Evolutionary conservation across 2,888 invertebrate species (phyloP), one percentile per base, ranked within the genome.

Genomic region (Gisinianus flammeolus): DNA sequence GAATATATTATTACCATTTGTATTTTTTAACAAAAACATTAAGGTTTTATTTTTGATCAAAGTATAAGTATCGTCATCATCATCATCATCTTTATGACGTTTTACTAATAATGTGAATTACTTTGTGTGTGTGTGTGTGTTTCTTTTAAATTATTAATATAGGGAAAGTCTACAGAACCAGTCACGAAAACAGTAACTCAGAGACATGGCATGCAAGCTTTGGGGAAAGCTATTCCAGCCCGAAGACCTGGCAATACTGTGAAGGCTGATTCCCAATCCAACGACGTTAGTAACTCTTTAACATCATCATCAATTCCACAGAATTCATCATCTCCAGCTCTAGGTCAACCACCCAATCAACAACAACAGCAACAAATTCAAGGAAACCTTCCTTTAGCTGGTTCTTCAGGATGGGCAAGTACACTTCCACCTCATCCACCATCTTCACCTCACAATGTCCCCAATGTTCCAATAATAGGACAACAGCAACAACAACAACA

Each of bases 181-280:
- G 82, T 81, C 71, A 78, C 82, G 67, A 83, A 83, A 82, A 78
- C 81, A 73, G 81, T 83, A 80, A 80, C 82, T 76, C 84, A 82
- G 90, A 97, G 97, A 88, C 97, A 98, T 97, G 98, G 98, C 92
- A 95, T 98, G 94, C 98, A 98, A 94, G 94, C 94, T 91, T 93
- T 99, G 93, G 98, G 98, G 90, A 98, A 98, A 92, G 95, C 98
- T 90, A 95, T 95, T 89, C 94, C 94, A 89, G 95, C 96, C 88
- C 94, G 98, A 90, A 94, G 98, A 89, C 96, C 98, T 90, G 83
- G 83, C 35, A 62, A 70, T 24, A 77, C 68, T 75, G 76, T 78
- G 67, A 83, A 83, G 81, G 68, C 79, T 35, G 83, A 83, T 72
- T 76, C 77, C 72, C 5, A 12, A 44, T 62, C 77, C 56, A 80